Conservation (phyloP, 1,140 invertebrate genomes). For the Dinothrombium tinctorium region DNA sequence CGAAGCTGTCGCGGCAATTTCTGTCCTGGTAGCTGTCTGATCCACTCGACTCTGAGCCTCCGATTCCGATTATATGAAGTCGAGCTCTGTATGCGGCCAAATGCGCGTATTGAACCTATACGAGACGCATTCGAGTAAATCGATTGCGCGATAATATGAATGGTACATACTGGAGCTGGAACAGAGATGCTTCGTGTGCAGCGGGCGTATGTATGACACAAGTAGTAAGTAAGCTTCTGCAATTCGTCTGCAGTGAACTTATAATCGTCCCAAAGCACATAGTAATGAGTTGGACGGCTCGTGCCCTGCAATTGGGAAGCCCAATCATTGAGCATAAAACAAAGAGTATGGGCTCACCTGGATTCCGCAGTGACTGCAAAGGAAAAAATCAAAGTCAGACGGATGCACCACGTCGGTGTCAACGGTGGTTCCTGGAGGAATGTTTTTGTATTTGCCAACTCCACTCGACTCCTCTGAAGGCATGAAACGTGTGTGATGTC, state of each 20-base stretch:
- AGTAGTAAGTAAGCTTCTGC: slow-evolving; percentile 15
- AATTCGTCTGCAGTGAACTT: slow-evolving; percentile 13
- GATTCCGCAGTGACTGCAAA: slow-evolving; percentile 32
- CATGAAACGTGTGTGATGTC: slow-evolving; percentile 9
- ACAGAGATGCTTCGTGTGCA: slow-evolving; percentile 16
- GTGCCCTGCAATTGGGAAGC: no score
- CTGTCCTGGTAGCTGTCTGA: no score
- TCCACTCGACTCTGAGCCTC: no score
- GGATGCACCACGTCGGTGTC: slow-evolving; percentile 57
- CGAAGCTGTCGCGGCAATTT: no score
- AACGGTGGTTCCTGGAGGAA: slow-evolving; percentile 58
- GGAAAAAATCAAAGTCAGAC: slow-evolving; percentile 48
- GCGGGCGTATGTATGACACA: slow-evolving; percentile 15
- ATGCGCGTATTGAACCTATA: slow-evolving; percentile 18
- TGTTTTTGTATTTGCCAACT: slow-evolving; percentile 29
- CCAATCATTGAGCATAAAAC: no score
- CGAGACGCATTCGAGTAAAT: no score
- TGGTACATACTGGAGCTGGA: slow-evolving; percentile 16
- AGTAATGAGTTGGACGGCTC: slow-evolving; percentile 13
- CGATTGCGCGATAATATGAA: no score
- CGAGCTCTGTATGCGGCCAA: slow-evolving; percentile 17
- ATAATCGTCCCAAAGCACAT: slow-evolving; percentile 14
- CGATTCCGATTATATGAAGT: no score
- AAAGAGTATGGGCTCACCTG: no score
- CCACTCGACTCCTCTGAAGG: slow-evolving; percentile 16